These are phyloP conservation scores for Gymnopithys bicolor DNA, from an alignment of 2,797 vertebrate genomes.

Conservation along the genomic window DNA sequence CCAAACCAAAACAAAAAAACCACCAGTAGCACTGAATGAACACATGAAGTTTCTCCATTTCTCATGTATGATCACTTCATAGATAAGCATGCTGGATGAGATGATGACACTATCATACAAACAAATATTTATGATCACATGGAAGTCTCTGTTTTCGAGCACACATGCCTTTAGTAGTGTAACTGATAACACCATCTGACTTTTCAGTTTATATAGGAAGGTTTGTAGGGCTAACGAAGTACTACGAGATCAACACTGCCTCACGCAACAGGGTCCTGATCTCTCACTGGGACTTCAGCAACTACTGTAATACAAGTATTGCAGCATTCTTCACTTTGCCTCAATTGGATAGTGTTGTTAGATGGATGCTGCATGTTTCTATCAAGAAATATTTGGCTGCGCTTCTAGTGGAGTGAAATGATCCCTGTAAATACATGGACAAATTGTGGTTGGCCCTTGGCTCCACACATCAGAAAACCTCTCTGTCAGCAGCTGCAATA, in stretches of 20 bases:
- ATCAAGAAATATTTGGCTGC: slow-evolving; percentile 53
- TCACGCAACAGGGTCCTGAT: not conserved
- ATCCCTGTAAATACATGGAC: slow-evolving; percentile 66
- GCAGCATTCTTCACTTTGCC: slow-evolving; percentile 35
- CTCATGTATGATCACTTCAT: not conserved
- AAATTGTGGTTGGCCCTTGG: slow-evolving; percentile 60
- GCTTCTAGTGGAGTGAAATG: slow-evolving; percentile 50
- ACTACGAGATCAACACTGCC: not conserved
- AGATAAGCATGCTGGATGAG: not conserved
- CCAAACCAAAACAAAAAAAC: not conserved
- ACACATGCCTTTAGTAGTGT: not conserved
- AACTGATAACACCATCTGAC: slow-evolving; percentile 19
- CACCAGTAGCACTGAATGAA: slow-evolving; percentile 31
- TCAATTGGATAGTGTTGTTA: slow-evolving; percentile 48
- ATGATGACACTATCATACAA: not conserved
- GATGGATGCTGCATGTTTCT: slow-evolving; percentile 59
- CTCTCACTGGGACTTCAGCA: slow-evolving; percentile 36
- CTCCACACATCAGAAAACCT: slow-evolving; percentile 64
- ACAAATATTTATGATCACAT: not conserved
- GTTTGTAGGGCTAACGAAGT: not conserved
- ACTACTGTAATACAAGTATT: slow-evolving; percentile 42
- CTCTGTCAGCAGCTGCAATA: slow-evolving; percentile 61
- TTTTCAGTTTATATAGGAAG: not conserved
- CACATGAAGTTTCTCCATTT: not conserved
- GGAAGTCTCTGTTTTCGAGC: not conserved